phyloP scores from a whole-genome alignment of 2,888 invertebrate genomes.

The Troides helena region DNA sequence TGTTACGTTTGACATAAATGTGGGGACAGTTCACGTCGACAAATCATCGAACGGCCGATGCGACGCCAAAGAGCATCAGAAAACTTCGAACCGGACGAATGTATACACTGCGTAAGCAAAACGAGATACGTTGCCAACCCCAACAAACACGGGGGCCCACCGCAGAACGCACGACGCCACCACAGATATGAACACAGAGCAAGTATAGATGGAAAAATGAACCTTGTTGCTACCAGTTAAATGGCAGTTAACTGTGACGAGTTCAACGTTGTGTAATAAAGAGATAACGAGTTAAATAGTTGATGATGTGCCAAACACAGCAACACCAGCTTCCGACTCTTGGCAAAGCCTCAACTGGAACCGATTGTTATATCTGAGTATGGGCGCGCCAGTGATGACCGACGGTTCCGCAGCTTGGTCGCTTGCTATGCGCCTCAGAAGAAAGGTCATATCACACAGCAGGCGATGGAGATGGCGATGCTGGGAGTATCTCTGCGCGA shows the following conservation, averaged over 20 bases:
- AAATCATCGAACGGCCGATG: conserved; percentile 8
- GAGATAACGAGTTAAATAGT: conserved; percentile 5
- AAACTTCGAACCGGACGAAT: neutral
- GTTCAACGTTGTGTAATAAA: conserved; percentile 13
- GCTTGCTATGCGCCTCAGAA: too few relatives aligned
- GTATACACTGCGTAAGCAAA: neutral
- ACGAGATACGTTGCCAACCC: conserved; percentile 16
- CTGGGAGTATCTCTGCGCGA: too few relatives aligned
- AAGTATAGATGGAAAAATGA: neutral
- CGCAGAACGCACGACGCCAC: conserved; percentile 24
- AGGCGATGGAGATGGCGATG: too few relatives aligned
- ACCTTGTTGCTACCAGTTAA: conserved; percentile 17
- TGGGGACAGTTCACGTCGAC: conserved; percentile 10
- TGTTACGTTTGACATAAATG: neutral
- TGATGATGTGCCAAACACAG: conserved; percentile 19
- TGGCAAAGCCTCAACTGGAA: too few relatives aligned
- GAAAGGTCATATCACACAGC: too few relatives aligned
- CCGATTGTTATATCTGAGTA: too few relatives aligned
- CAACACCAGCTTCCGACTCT: conserved; percentile 2
- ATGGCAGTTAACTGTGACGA: conserved; percentile 2
- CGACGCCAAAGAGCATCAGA: neutral
- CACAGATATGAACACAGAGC: neutral
- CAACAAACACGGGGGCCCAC: conserved; percentile 1
- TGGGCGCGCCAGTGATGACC: too few relatives aligned
- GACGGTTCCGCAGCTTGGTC: too few relatives aligned